Conservation (phyloP, 2,113 vertebrate species). For the Eclectus roratus region DNA sequence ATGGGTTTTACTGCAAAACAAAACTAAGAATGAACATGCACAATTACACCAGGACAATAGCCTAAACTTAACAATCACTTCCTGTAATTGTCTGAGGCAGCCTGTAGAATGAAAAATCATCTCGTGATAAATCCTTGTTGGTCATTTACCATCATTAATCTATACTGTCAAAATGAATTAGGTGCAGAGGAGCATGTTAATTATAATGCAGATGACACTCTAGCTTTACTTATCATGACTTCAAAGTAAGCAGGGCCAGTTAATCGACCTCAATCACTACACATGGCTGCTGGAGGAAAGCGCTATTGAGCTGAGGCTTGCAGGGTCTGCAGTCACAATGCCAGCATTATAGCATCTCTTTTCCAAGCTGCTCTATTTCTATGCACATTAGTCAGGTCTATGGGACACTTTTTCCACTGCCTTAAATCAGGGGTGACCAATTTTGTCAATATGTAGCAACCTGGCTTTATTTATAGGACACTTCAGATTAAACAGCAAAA, state of each 20-base stretch:
- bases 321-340: background rate
- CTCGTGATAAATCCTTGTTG: slow-evolving; percentile 38
- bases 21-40: slow-evolving; percentile 17
- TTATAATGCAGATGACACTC: slow-evolving; percentile 25
- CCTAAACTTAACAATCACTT: slow-evolving; percentile 48
- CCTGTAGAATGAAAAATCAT: background rate
- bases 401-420: slow-evolving; percentile 29
- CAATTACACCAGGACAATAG: slow-evolving; percentile 41
- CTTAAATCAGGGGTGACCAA: slow-evolving; percentile 39
- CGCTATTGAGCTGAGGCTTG: background rate
- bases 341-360: background rate
- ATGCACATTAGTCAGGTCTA: slow-evolving; percentile 21
- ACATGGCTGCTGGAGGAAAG: background rate
- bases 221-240: slow-evolving; percentile 24
- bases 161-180: slow-evolving; percentile 56
- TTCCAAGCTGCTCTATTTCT: slow-evolving; percentile 15
- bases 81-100: slow-evolving; percentile 59
- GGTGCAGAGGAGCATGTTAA: slow-evolving; percentile 16
- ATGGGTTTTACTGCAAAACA: slow-evolving; percentile 38
- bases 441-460: slow-evolving; percentile 10
- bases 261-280: background rate
- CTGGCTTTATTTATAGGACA: slow-evolving; percentile 46
- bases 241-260: background rate
- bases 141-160: slow-evolving; percentile 54
- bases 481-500: slow-evolving; percentile 32